Evolutionary conservation across 2,797 vertebrate species (phyloP), one percentile per base, ranked within the genome.

Genomic region (Linurgus olivaceus): DNA sequence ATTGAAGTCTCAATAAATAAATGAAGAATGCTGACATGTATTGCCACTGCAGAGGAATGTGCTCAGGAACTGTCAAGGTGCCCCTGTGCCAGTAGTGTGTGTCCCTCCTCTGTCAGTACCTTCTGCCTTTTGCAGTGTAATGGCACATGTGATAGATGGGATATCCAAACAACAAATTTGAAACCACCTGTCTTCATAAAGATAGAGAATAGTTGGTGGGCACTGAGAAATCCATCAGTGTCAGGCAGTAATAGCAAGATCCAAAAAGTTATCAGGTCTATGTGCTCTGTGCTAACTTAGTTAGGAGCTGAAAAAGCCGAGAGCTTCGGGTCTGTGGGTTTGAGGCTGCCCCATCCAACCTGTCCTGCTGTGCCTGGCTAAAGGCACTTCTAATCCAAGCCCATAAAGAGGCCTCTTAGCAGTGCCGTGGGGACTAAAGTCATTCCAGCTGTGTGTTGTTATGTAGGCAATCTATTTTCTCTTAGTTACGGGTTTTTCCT

Each of bases 381-480:
- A 75, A 84, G 54, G 70, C 82, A 62, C 37, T 93, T 89, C 61
- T 88, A 91, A 77, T 88, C 78, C 79, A 93, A 88, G 80, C 77
- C 55, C 44, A 63, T 90, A 92, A 91, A 92, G 66, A 76, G 82
- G 77, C 80, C 90, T 92, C 67, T 79, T 76, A 76, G 81, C 57
- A 57, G 11, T 61, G 45, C 63, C 0, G 0, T 72, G 65, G 62
- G 68, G 85, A 67, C 78, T 91, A 55, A 85, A 96, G 77, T 90
- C 83, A 74, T 90, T 97, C 80, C 90, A 96, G 94, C 92, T 96
- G 88, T 47, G 29, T 87, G 70, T n/a, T 92, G 12, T 70, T 90
- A 75, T 38, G 58, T 23, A 89, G 86, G 86, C 77, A 93, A 90
- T 92, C 71, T 92, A 85, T 88, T 93, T 93, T 91, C 66, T 89